Conservation (phyloP, 2,888 invertebrate genomes). For the Elegia similella region DNA sequence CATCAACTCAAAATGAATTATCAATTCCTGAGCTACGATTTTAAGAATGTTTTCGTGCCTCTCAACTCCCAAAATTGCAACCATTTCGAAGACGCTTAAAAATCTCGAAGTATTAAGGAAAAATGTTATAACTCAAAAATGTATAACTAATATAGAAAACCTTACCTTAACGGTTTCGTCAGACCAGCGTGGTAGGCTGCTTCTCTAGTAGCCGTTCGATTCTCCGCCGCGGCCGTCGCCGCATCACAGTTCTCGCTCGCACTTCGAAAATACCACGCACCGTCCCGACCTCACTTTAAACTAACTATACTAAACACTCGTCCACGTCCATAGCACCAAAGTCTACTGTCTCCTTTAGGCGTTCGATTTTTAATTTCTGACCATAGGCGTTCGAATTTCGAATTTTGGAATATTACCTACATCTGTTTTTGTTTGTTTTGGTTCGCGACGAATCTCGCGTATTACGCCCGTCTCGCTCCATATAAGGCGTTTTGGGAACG, state of each 20-base stretch:
- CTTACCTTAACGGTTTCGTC: slow-evolving; percentile 75
- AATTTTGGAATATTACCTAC: slow-evolving; percentile 59
- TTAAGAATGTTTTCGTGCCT: too few species aligned
- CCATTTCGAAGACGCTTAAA: too few species aligned
- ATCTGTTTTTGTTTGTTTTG: slow-evolving; percentile 58
- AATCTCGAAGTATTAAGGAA: too few species aligned
- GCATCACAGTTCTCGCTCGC: slow-evolving; percentile 61
- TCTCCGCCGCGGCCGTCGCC: slow-evolving; percentile 56
- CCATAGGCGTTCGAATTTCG: slow-evolving; percentile 45
- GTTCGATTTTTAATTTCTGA: slow-evolving; percentile 31
- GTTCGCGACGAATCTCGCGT: slow-evolving; percentile 66
- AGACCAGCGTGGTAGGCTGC: slow-evolving; percentile 58
- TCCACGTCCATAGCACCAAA: slow-evolving; percentile 25
- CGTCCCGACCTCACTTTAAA: slow-evolving; percentile 40
- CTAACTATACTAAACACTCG: slow-evolving; percentile 23
- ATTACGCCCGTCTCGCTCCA: slow-evolving; percentile 72
- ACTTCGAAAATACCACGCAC: slow-evolving; percentile 43
- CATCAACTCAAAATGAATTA: too few species aligned
- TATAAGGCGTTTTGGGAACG: slow-evolving; percentile 64
- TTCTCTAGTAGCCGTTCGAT: slow-evolving; percentile 41
- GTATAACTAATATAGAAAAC: too few species aligned
- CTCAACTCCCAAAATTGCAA: too few species aligned
- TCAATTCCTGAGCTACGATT: too few species aligned
- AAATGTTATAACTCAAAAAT: too few species aligned
- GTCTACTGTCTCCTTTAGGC: slow-evolving; percentile 31